A percentile compares a stretch with the other conserved stretches of the same genome.
These are phyloP conservation scores for Sebastes trivittatus DNA, from an alignment of 2,797 vertebrate species.

Conservation along the genomic window DNA sequence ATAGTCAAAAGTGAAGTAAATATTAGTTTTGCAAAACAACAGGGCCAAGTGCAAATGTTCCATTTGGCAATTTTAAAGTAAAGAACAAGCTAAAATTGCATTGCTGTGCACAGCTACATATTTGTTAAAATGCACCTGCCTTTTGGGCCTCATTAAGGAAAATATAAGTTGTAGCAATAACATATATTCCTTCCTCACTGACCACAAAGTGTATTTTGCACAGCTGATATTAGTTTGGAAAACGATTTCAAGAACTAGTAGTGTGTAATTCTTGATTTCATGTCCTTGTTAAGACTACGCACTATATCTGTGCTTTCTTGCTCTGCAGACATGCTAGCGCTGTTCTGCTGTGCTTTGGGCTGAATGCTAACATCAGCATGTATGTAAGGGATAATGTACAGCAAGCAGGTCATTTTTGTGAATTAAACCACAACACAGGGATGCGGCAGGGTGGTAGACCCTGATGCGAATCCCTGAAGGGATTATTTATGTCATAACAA, in stretches of 20 bases:
- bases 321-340: neutral
- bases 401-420: too few species aligned
- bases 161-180: neutral
- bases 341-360: too few species aligned
- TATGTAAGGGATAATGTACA: too few species aligned
- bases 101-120: neutral
- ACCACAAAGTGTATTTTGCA: neutral
- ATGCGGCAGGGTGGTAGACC: too few species aligned
- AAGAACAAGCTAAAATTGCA: too few species aligned
- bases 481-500: too few species aligned
- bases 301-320: neutral
- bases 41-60: neutral
- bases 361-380: too few species aligned
- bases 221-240: neutral
- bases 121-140: neutral
- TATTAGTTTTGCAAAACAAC: neutral
- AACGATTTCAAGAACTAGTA: neutral
- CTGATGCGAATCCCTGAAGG: too few species aligned
- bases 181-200: neutral
- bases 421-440: too few species aligned
- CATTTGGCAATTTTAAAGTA: too few species aligned
- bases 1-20: neutral
- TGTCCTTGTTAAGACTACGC: neutral
- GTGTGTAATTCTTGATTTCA: neutral
- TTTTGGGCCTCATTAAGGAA: neutral